Percentiles rank a stretch among this genome's conserved stretches.
Conservation (phyloP, 2,797 vertebrate genomes). For the Lithobates sylvaticus region DNA sequence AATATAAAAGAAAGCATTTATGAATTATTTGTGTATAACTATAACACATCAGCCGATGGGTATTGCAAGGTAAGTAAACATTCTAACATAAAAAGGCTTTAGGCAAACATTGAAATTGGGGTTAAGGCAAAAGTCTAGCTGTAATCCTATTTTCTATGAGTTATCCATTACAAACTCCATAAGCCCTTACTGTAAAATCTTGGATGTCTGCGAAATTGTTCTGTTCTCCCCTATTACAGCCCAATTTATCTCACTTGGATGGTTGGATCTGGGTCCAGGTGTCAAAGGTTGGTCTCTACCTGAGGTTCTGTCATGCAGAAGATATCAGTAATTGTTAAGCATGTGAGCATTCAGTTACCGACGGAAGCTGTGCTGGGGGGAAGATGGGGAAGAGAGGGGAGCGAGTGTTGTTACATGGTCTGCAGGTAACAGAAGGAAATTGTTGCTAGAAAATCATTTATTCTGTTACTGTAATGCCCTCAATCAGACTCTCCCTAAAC, state of each 20-base stretch:
- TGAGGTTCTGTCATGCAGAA: background rate
- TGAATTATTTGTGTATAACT: background rate
- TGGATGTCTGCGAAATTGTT: too few species aligned
- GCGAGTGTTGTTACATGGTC: too few species aligned
- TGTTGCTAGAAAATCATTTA: background rate
- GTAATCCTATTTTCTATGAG: background rate
- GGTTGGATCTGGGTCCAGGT: background rate
- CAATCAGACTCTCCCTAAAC: background rate
- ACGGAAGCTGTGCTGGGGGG: background rate
- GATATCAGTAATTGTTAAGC: background rate
- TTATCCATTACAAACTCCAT: background rate
- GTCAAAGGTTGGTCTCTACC: background rate
- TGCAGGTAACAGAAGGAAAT: background rate
- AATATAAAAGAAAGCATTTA: background rate
- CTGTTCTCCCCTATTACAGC: background rate
- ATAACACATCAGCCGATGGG: background rate
- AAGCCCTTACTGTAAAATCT: background rate
- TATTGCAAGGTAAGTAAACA: background rate
- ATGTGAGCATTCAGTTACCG: background rate
- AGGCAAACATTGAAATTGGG: background rate
- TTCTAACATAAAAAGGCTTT: background rate
- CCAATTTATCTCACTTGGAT: background rate
- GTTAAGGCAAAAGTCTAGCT: background rate
- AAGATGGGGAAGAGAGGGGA: background rate
- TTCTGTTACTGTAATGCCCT: background rate